A percentile compares a stretch with the other conserved stretches of the same genome.
Evolutionary conservation across 2,113 vertebrate genomes (phyloP).

Genomic region (Silurus glanis): DNA sequence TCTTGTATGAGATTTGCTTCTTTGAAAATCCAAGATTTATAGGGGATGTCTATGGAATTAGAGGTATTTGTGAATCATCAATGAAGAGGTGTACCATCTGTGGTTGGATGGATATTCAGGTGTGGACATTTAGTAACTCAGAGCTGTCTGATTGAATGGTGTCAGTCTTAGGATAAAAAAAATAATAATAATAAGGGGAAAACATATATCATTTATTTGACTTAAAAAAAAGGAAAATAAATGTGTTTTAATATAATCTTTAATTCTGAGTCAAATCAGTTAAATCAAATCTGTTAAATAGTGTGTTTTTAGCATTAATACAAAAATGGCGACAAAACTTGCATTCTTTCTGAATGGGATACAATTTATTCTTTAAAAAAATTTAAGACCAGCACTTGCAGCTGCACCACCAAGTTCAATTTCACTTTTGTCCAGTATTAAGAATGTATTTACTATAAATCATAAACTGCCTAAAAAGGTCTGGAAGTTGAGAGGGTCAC

Average conservation of each 20-base stretch:
- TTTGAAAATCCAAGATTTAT: neutral
- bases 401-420: too few species aligned
- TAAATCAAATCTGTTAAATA: neutral
- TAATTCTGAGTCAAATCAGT: neutral
- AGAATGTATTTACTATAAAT: neutral
- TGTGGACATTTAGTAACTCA: constrained; percentile 50
- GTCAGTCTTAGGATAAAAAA: neutral
- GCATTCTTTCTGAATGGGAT: neutral
- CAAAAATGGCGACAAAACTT: neutral
- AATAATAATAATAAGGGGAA: neutral
- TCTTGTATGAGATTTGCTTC: neutral
- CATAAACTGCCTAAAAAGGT: neutral
- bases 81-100: constrained; percentile 88
- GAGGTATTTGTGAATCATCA: constrained; percentile 90
- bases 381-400: neutral
- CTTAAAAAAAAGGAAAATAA: neutral
- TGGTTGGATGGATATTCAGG: constrained; percentile 88
- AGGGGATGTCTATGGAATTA: constrained; percentile 80
- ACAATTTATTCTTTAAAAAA: neutral
- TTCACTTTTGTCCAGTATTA: neutral
- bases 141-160: neutral
- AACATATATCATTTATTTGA: neutral
- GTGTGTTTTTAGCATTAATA: neutral
- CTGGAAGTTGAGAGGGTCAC: neutral
- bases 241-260: neutral